Evolutionary conservation across 2,888 invertebrate species (phyloP), one percentile per base, ranked within the genome.

Genomic region (Tortricodes alternella): DNA sequence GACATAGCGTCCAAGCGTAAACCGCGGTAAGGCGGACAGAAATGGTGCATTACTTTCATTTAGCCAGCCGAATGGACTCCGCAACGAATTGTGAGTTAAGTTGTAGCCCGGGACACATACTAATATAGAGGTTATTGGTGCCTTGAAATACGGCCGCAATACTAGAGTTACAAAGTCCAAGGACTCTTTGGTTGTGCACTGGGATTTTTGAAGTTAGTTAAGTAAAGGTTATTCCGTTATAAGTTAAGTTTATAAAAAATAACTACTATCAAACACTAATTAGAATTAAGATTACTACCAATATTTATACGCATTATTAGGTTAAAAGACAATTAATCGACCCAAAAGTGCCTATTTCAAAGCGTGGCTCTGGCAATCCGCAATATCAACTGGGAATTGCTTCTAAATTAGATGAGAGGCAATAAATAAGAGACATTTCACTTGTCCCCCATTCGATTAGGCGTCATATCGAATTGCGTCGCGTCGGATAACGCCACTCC

Each of bases 31-130:
- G 74, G 63, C 51, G 61, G 73, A 83, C 85, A 83, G 75, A 78
- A 80, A 80, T 73, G 73, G 80, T 76, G 72, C 85, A 79, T 86
- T 83, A 77, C 73, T 87, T 84, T 78, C 77, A 75, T 76, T 86
- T 85, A 86, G 71, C 51, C 35, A 27, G 59, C 65, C 60, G 69
- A 80, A 81, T 78, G 78, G 78, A 77, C 66, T 70, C 64, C 71
- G 53, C 62, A 61, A 62, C 62, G 68, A 67, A 80, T 74, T 76
- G 80, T 78, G 71, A 79, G 71, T 74, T 72, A 71, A 62, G 60
- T 59, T 50, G 35, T 41, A 52, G 15, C n/a, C 16, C 18, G 44
- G 44, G 56, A 51, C 41, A 50, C 55, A 49, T 46, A 56, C 51
- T 41, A 57, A 57, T 57, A 44, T 50, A 11, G 23, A 38, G 48